Evolutionary conservation across 2,888 invertebrate genomes (phyloP).

Genomic region (Athetis lepigone): DNA sequence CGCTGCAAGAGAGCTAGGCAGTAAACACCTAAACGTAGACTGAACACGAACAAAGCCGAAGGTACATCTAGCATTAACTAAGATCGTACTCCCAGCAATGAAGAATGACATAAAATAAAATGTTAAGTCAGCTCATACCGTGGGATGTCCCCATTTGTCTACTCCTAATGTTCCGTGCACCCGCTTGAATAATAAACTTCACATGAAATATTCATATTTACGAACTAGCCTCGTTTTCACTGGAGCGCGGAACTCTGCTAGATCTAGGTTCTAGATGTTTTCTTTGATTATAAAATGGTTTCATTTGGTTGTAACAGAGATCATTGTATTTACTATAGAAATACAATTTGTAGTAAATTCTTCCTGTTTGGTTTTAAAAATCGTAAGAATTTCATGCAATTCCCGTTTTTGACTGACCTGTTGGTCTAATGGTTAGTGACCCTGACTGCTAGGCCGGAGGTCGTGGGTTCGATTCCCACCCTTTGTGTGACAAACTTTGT

Average conservation of each 20-base stretch:
- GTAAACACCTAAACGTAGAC: too few species aligned
- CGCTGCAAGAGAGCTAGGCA: too few species aligned
- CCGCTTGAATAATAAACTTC: conserved; percentile 52
- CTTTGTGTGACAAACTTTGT: too few species aligned
- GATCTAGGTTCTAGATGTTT: conserved; percentile 6
- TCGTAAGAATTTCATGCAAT: too few species aligned
- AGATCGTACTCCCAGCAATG: not conserved
- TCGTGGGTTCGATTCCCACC: too few species aligned
- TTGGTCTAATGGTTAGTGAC: too few species aligned
- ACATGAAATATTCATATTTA: conserved; percentile 57
- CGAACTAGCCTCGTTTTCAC: not conserved
- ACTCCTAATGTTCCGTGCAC: conserved; percentile 39
- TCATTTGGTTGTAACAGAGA: not conserved
- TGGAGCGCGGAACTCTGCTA: conserved; percentile 4
- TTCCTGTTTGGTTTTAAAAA: too few species aligned
- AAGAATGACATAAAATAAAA: not conserved
- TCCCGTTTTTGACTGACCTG: too few species aligned
- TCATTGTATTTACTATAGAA: not conserved
- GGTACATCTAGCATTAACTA: too few species aligned
- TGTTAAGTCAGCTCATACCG: conserved; percentile 10
- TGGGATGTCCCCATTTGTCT: conserved; percentile 51
- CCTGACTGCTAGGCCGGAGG: too few species aligned
- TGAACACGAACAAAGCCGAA: too few species aligned
- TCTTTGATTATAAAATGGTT: not conserved
- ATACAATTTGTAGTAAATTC: not conserved